Percentiles rank a stretch among this genome's conserved stretches.
Evolutionary conservation across 1,140 invertebrate genomes (phyloP).

Genomic region (Lepidurus packardi): DNA sequence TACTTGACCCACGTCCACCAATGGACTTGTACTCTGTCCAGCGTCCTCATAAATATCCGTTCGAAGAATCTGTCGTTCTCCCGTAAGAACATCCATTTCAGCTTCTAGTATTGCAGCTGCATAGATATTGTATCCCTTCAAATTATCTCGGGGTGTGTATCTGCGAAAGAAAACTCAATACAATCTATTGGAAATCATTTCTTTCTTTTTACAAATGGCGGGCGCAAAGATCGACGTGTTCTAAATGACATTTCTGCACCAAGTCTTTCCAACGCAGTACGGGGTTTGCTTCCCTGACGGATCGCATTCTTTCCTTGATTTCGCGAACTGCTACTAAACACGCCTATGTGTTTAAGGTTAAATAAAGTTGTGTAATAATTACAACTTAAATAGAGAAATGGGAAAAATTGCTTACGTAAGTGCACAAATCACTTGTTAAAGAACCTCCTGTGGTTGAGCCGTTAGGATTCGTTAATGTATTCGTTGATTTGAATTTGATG

Average conservation of each 20-base stretch:
- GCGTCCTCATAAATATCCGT: conserved; percentile 70
- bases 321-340: background rate
- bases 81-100: conserved; percentile 70
- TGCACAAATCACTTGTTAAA: conserved; percentile 61
- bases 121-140: conserved; percentile 24
- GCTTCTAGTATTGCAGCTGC: conserved; percentile 59
- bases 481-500: conserved; percentile 41
- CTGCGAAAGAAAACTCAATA: conserved; percentile 2
- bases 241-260: background rate
- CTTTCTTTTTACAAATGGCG: conserved; percentile 19
- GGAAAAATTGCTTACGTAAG: conserved; percentile 50
- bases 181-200: background rate
- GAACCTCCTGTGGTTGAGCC: conserved; percentile 61
- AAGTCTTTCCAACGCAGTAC: background rate
- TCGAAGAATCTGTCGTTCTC: conserved; percentile 50
- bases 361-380: conserved; percentile 15
- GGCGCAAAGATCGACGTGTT: conserved; percentile 16
- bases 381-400: conserved; percentile 31
- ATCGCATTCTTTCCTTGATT: conserved; percentile 27
- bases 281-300: background rate
- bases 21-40: conserved; percentile 65
- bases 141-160: background rate
- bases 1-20: conserved; percentile 76
- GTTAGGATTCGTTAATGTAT: conserved; percentile 46
- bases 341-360: conserved; percentile 3